Conservation (phyloP, 30 jellyfish, hydroid and myxozoan species). For the Nemopilema nomurai region DNA sequence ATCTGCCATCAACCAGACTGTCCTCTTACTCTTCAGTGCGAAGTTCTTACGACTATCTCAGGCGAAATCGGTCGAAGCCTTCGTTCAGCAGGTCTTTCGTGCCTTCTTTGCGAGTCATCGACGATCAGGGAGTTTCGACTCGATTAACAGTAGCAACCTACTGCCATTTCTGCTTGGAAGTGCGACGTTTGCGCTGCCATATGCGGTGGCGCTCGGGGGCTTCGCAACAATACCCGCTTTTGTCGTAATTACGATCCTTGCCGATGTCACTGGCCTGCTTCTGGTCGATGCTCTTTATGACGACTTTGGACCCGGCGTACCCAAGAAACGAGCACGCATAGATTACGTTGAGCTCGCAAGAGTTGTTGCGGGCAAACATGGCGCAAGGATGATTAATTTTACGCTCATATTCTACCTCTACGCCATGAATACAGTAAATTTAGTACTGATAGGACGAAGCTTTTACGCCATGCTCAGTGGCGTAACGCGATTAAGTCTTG, state of each 20-base stretch:
- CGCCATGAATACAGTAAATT: constrained; percentile 43
- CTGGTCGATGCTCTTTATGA: constrained; percentile 73
- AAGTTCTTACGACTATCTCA: constrained; percentile 35
- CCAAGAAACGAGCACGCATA: constrained; percentile 31
- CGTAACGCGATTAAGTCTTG: constrained; percentile 19
- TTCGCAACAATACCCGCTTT: constrained; percentile 43
- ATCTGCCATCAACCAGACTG: constrained; percentile 46
- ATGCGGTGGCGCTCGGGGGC: constrained; percentile 65
- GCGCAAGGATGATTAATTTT: constrained; percentile 45
- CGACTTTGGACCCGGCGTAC: not conserved
- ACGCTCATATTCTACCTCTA: constrained; percentile 31
- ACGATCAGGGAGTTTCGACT: constrained; percentile 56
- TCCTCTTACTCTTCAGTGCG: constrained; percentile 46
- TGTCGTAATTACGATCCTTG: constrained; percentile 39
- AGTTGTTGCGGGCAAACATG: constrained; percentile 55
- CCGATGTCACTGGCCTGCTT: constrained; percentile 53
- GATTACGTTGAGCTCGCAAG: constrained; percentile 53
- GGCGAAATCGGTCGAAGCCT: constrained; percentile 9
- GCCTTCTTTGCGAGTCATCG: constrained; percentile 15
- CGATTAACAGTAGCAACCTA: constrained; percentile 59
- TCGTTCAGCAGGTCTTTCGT: constrained; percentile 29
- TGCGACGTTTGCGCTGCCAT: constrained; percentile 64
- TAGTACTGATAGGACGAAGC: constrained; percentile 53
- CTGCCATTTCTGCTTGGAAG: constrained; percentile 59
- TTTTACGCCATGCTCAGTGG: constrained; percentile 31